Conservation (phyloP, 1,140 invertebrate species). For the Aphelinus atriplicis region DNA sequence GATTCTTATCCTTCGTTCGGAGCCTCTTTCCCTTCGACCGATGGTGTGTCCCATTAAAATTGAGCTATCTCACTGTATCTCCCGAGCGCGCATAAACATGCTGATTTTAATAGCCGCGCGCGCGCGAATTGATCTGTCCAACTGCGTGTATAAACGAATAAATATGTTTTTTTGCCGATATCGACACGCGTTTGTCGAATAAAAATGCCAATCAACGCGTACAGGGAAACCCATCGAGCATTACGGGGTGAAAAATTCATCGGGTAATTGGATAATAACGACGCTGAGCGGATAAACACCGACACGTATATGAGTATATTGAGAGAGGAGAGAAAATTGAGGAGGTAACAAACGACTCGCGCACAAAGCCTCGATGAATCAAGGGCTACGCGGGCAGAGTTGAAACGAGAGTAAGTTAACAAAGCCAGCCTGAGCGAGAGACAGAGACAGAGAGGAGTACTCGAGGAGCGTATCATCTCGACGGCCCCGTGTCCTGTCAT, state of each 20-base stretch:
- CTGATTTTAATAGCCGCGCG: too few species aligned
- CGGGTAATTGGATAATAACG: too few species aligned
- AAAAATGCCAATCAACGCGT: too few species aligned
- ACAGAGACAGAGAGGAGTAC: not conserved
- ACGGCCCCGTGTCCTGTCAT: not conserved
- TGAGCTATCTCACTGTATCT: not conserved
- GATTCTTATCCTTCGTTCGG: constrained; percentile 20
- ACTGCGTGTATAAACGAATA: too few species aligned
- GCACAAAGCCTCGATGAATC: not conserved
- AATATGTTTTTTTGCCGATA: too few species aligned
- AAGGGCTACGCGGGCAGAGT: not conserved
- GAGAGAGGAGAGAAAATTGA: not conserved
- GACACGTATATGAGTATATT: too few species aligned
- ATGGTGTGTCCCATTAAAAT: constrained; percentile 5
- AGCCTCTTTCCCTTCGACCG: constrained; percentile 2
- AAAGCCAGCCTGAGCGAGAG: not conserved
- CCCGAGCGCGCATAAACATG: too few species aligned
- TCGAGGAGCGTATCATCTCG: not conserved
- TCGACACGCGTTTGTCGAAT: too few species aligned
- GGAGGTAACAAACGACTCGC: not conserved
- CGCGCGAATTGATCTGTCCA: too few species aligned
- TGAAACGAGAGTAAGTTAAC: not conserved
- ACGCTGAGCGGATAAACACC: too few species aligned
- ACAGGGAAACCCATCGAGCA: too few species aligned
- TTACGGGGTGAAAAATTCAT: too few species aligned